Conservation (phyloP, 2,888 invertebrate species). For the Eupithecia subumbrata region DNA sequence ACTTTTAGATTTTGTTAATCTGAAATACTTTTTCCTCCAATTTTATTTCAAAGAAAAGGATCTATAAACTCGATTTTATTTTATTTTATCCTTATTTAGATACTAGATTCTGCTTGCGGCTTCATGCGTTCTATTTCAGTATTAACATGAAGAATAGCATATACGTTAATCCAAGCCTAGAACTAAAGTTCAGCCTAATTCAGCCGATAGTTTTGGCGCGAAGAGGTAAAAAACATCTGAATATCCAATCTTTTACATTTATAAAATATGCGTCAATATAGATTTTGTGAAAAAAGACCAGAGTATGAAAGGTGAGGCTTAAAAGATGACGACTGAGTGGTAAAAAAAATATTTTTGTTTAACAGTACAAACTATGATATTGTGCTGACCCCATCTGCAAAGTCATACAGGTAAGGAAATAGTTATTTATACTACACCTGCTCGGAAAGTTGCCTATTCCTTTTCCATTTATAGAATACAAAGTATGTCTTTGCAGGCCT, state of each 20-base stretch:
- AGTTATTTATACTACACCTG: too few species aligned
- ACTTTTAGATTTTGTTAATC: background rate
- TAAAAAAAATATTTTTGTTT: background rate
- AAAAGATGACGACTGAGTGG: background rate
- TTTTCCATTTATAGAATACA: too few species aligned
- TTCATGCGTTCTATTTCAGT: too few species aligned
- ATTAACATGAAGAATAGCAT: background rate
- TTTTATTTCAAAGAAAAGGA: background rate
- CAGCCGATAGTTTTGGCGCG: background rate
- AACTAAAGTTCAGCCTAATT: background rate
- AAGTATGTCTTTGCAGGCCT: too few species aligned
- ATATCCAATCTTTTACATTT: background rate
- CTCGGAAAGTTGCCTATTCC: too few species aligned
- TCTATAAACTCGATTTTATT: background rate
- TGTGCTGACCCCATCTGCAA: too few species aligned
- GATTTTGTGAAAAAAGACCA: background rate
- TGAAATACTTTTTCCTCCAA: background rate
- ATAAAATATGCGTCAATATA: background rate
- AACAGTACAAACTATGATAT: too few species aligned
- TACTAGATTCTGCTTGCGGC: background rate
- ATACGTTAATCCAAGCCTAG: background rate
- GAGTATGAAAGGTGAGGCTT: background rate
- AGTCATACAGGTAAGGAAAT: too few species aligned
- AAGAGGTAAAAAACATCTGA: background rate
- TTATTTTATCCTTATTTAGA: background rate